Evolutionary conservation across 2,113 vertebrate species (phyloP).

Genomic region (Oxyura jamaicensis): DNA sequence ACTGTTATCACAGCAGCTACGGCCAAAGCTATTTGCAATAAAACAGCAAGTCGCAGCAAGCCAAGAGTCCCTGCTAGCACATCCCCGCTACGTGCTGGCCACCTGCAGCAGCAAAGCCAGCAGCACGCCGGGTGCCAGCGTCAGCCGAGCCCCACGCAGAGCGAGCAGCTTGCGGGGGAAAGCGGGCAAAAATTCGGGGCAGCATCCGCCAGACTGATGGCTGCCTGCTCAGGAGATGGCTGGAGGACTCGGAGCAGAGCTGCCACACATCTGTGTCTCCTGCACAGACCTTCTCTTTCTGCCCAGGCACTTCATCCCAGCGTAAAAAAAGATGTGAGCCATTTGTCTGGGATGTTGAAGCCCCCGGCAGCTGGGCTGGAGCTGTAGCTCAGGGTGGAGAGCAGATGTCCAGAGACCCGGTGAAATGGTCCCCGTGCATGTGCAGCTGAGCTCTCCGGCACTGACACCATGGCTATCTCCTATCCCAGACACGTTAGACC

Average conservation of each 20-base stretch:
- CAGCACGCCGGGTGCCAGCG: fast-evolving
- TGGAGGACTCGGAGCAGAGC: neutral
- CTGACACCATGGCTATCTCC: fast-evolving
- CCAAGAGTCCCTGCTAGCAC: neutral
- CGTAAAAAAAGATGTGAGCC: fast-evolving
- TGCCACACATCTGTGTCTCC: neutral
- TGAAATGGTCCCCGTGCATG: fast-evolving
- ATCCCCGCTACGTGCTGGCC: fast-evolving
- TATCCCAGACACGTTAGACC: fast-evolving
- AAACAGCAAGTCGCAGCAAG: neutral
- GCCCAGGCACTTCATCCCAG: neutral
- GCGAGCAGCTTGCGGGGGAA: fast-evolving
- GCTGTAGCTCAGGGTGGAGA: neutral
- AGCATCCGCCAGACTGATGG: neutral
- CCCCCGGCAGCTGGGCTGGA: neutral
- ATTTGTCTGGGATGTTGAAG: neutral
- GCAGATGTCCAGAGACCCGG: neutral
- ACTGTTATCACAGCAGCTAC: neutral
- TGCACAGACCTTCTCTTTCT: neutral
- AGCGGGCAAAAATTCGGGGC: fast-evolving
- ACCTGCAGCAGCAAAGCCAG: neutral
- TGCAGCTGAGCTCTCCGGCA: neutral
- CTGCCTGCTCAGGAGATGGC: neutral
- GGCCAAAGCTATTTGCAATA: slow-evolving; percentile 30
- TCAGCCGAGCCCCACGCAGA: fast-evolving